Base-by-base conservation (phyloP, 2,888 invertebrate species). In the Cacoxenus indagator region DNA sequence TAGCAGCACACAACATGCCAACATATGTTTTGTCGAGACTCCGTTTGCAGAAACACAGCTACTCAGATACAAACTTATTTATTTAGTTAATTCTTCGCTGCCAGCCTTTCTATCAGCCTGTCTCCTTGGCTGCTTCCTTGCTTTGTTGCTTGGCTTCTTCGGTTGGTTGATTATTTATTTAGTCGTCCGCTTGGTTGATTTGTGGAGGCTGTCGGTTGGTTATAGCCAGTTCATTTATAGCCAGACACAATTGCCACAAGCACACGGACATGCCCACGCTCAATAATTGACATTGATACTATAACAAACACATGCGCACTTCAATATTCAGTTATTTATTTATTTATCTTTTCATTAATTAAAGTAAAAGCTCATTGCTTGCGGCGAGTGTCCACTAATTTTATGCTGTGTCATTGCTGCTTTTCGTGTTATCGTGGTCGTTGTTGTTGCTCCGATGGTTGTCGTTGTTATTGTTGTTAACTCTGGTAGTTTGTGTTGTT, bases 361-460 rank as follows among this genome's bases (percentile, higher is more conserved):
- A 77, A 76, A 82, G 80, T 81, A 82, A 82, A 82, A 81, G 83
- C 82, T 82, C 82, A 81, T 80, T 79, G 51, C 17, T 17, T 17
- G 8, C 11, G 24, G 22, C 22, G 51, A 51, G 51, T 51, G 11
- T 5, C 51, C n/a, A 51, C 51, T 51, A 22, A 51, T 79, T 79
- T 77, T 37, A 14, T 51, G 46, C 19, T 48, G 19, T 51, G 51
- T 9, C n/a, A 37, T 61, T 61, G n/a, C n/a, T n/a, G n/a, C n/a
- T n/a, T n/a, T n/a, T n/a, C n/a, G n/a, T n/a, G n/a, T n/a, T n/a
- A n/a, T n/a, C n/a, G n/a, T n/a, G n/a, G n/a, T n/a, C n/a, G n/a
- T 29, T 43, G 26, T 26, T 27, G 6, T 31, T 72, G 73, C 66
- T 69, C 72, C 64, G 61, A 22, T 64, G n/a, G 22, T 66, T 29